Base-by-base conservation (phyloP, 2,797 vertebrate genomes). In the Podarcis siculus region DNA sequence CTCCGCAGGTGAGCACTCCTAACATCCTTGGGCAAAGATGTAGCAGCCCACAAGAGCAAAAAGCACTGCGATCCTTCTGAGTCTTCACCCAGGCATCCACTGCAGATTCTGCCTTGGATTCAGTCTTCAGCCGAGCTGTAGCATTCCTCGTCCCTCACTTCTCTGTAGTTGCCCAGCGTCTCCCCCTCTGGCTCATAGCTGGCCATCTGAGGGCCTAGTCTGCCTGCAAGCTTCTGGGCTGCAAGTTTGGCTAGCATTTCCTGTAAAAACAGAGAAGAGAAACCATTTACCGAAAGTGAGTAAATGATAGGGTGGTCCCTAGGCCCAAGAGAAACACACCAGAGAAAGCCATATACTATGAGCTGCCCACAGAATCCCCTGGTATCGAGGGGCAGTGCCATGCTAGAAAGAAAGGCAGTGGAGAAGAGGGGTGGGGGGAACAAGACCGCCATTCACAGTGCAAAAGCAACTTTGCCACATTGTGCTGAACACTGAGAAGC, bases 231-330 rank as follows among this genome's bases (percentile, higher is more conserved):
- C 94, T 98, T 99, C 95, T 98, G 98, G 91, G 98, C 98, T 88
- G 98, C 98, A 88, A 98, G 95, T 95, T 97, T 99, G 93, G 98
- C 98, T 95, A 99, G 98, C 94, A 98, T 93, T 95, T 98, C 98
- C 99, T 99, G 92, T 83, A 97, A 95, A 77, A 94, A 79, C 25
- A 83, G 61, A n/a, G 13, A 69, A 61, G 6, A 73, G 30, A 78
- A 84, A 84, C 69, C 78, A 77, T 6, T 0, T 5, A 13, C 64
- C 9, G 82, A 25, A 15, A 3, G 10, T 35, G 0, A 81, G 69
- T 21, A 4, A 0, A 17, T 45, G 13, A 19, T 30, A 30, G 23
- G 27, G 27, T n/a, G 13, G 27, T 58, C 4, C 19, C 49, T n/a
- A 66, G 45, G 35, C 35, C 12, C 39, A 67, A 69, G 25, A 39